A percentile compares a stretch with the other conserved stretches of the same genome.
These are phyloP conservation scores for Bombus confusus DNA, from an alignment of 1,140 invertebrate species.

Conservation along the genomic window DNA sequence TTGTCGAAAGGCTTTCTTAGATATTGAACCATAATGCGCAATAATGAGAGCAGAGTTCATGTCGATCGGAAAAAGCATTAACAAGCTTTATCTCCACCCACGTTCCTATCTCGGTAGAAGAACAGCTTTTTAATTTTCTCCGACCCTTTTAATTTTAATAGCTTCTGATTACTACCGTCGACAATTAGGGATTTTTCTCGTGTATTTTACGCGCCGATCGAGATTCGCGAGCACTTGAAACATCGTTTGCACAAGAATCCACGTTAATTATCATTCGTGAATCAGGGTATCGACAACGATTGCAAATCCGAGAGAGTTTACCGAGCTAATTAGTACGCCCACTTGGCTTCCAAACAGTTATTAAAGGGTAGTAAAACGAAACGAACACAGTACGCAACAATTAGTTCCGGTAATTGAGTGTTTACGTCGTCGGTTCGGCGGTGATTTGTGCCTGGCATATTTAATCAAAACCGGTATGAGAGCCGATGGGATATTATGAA, in stretches of 20 bases:
- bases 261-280: constrained; percentile 2
- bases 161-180: neutral
- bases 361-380: neutral
- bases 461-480: neutral
- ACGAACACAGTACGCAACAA: neutral
- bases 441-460: neutral
- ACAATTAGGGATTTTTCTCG: neutral
- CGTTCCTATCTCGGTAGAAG: neutral
- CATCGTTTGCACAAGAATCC: neutral
- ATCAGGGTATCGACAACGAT: neutral
- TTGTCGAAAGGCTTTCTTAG: no score
- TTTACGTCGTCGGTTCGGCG: neutral
- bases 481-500: neutral
- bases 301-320: constrained; percentile 7
- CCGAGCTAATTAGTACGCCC: constrained; percentile 17
- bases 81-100: neutral
- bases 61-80: neutral
- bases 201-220: neutral
- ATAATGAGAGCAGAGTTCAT: no score
- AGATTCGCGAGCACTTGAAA: neutral
- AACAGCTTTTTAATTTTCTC: neutral
- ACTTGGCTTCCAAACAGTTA: neutral
- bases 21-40: no score
- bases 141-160: neutral
- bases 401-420: constrained; percentile 9